phyloP scores from a whole-genome alignment of 1,140 invertebrate species.

The Mercenaria mercenaria region DNA sequence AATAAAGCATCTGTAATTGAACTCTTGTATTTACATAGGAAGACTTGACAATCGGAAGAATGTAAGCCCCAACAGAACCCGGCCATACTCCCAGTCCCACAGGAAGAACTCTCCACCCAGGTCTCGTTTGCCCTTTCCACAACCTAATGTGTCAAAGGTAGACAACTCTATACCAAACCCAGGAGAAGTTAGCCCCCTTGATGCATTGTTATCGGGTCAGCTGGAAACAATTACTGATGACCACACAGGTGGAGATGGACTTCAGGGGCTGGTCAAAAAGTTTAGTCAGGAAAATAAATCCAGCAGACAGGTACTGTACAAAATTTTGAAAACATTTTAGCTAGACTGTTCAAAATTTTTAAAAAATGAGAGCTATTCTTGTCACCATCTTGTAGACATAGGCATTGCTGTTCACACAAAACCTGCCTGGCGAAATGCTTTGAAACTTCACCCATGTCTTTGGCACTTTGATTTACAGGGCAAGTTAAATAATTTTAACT shows the following conservation, averaged over 20 bases:
- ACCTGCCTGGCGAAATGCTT: no score
- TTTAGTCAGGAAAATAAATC: conserved; percentile 70
- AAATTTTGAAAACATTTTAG: no score
- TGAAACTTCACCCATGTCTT: no score
- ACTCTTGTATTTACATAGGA: no score
- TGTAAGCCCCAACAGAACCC: conserved; percentile 26
- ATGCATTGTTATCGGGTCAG: conserved; percentile 52
- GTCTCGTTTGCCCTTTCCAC: not conserved
- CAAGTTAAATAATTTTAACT: no score
- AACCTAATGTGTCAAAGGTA: not conserved
- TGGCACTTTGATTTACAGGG: no score
- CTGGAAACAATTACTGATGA: conserved; percentile 2
- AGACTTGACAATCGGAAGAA: conserved; percentile 22
- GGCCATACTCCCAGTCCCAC: conserved; percentile 41
- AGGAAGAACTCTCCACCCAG: not conserved
- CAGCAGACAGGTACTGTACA: conserved; percentile 68
- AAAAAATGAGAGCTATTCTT: no score
- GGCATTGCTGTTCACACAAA: no score
- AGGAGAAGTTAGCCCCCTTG: conserved; percentile 32
- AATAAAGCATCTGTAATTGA: no score
- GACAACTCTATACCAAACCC: conserved; percentile 9
- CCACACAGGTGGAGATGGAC: not conserved
- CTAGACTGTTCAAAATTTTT: no score
- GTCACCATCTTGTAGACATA: no score
- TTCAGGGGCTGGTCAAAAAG: conserved; percentile 68